Conservation (phyloP, 2,888 invertebrate species). For the Stenolophus ochropezus region DNA sequence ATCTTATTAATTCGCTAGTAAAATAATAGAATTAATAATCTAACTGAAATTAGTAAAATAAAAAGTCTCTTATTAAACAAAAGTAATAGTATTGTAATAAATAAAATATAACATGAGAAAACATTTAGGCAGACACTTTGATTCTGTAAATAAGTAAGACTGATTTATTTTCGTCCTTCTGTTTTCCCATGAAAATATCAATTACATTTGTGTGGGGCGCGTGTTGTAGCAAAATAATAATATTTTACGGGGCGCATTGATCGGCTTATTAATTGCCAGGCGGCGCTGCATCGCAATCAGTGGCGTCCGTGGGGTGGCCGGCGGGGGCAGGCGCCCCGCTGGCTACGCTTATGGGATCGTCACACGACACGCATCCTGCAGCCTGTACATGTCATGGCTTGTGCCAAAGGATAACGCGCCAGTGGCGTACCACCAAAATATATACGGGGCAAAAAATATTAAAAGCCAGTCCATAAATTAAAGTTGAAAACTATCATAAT, state of each 20-base stretch:
- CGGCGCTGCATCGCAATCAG: conserved; percentile 30
- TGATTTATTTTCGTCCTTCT: background rate
- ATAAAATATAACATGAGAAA: no score
- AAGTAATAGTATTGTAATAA: no score
- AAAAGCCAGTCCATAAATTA: no score
- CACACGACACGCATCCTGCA: conserved; percentile 15
- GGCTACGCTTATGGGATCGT: conserved; percentile 19
- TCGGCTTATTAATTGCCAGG: conserved; percentile 53
- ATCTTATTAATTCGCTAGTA: no score
- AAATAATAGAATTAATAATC: no score
- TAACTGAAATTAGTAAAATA: no score
- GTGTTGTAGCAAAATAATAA: conserved; percentile 54
- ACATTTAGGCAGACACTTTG: no score
- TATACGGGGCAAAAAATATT: background rate
- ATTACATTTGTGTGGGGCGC: conserved; percentile 29
- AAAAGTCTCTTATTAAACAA: no score
- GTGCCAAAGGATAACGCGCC: background rate
- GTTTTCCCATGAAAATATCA: conserved; percentile 33
- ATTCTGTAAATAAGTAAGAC: background rate
- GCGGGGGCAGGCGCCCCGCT: conserved; percentile 24
- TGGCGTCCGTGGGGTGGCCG: conserved; percentile 12
- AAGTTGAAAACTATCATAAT: no score
- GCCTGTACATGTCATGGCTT: background rate
- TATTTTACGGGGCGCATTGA: conserved; percentile 49
- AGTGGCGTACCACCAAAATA: background rate